Percentiles rank a stretch among this genome's conserved stretches.
Evolutionary conservation across 2,113 vertebrate species (phyloP).

Genomic region (Catagonus wagneri): DNA sequence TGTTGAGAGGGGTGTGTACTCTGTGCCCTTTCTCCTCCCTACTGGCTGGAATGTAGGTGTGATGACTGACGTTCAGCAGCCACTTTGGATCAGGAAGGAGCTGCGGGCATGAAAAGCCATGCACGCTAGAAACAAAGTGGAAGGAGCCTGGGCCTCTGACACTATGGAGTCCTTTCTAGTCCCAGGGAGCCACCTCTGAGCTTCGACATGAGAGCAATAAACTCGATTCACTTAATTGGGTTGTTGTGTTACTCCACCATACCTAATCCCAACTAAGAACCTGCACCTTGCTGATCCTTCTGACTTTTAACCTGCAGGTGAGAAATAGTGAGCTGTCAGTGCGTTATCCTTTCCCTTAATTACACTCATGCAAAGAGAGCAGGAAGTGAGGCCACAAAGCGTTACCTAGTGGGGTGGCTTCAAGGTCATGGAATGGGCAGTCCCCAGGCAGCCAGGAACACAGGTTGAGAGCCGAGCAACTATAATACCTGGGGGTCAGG

Average conservation of each 20-base stretch:
- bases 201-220: not conserved
- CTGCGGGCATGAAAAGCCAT: not conserved
- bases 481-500: not conserved
- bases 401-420: not conserved
- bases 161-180: not conserved
- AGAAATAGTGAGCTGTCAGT: not conserved
- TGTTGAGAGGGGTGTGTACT: not conserved
- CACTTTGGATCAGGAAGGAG: not conserved
- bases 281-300: not conserved
- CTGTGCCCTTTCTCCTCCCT: not conserved
- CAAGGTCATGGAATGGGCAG: not conserved
- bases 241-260: not conserved
- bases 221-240: not conserved
- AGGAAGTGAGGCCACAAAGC: constrained; percentile 62
- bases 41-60: not conserved
- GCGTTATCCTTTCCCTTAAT: constrained; percentile 52
- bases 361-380: not conserved
- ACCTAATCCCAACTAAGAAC: not conserved
- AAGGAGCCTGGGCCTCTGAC: not conserved
- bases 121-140: not conserved
- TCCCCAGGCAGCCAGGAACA: not conserved
- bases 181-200: not conserved
- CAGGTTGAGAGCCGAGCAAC: not conserved
- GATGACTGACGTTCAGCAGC: not conserved
- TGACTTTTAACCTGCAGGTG: not conserved